Conservation (phyloP, 1,140 invertebrate genomes). For the Heliconius hermathena region DNA sequence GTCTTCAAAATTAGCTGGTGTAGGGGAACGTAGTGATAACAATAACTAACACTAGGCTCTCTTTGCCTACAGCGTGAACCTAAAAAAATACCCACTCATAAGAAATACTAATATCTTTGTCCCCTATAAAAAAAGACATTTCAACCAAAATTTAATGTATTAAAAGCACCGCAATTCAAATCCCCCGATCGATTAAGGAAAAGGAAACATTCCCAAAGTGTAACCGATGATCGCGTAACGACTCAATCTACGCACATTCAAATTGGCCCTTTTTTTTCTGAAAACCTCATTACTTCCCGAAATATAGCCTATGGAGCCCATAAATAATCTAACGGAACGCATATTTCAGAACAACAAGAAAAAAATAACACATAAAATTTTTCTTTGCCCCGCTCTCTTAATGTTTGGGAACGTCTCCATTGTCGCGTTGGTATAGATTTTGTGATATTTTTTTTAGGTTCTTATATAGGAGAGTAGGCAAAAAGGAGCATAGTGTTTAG, state of each 20-base stretch:
- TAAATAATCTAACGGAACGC: slow-evolving; percentile 79
- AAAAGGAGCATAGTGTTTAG: too few species aligned
- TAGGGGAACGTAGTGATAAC: too few species aligned
- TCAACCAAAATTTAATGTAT: not conserved
- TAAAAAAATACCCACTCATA: too few species aligned
- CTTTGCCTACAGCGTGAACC: too few species aligned
- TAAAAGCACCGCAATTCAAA: slow-evolving; percentile 31
- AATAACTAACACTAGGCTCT: too few species aligned
- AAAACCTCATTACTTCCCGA: slow-evolving; percentile 80
- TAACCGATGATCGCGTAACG: slow-evolving; percentile 62
- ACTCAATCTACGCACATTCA: slow-evolving; percentile 77
- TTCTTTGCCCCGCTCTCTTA: slow-evolving; percentile 68
- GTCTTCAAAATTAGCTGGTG: too few species aligned
- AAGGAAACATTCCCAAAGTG: slow-evolving; percentile 43
- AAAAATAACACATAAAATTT: slow-evolving; percentile 79
- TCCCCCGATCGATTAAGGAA: slow-evolving; percentile 46
- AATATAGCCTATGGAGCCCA: slow-evolving; percentile 78
- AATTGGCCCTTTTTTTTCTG: slow-evolving; percentile 75
- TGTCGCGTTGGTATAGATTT: slow-evolving; percentile 33
- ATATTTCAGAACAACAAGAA: slow-evolving; percentile 81
- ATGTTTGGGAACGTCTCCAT: slow-evolving; percentile 61
- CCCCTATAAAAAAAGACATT: not conserved
- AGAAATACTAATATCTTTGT: not conserved
- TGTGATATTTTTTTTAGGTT: not conserved
- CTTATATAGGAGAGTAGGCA: too few species aligned